Percentiles rank a stretch among this genome's conserved stretches.
phyloP scores from a whole-genome alignment of 2,113 vertebrate genomes.

The Abramis brama region DNA sequence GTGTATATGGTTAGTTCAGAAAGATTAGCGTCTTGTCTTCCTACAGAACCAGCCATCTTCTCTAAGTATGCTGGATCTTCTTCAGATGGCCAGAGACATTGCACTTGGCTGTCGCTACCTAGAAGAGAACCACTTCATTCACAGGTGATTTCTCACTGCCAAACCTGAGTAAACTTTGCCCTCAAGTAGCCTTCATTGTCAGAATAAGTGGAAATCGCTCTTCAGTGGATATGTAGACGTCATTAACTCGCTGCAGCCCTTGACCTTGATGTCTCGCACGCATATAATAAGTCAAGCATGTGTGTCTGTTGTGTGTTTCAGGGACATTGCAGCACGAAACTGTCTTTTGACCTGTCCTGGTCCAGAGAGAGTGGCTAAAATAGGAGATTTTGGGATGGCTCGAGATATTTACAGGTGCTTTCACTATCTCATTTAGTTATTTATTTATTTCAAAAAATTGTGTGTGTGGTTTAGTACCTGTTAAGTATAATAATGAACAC shows the following conservation, averaged over 20 bases:
- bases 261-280: not conserved
- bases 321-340: constrained; percentile 91
- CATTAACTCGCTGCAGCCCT: not conserved
- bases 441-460: not conserved
- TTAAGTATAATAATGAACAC: not conserved
- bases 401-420: constrained; percentile 88
- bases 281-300: not conserved
- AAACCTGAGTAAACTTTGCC: not conserved
- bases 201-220: not conserved
- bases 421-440: not conserved
- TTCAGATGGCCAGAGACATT: constrained; percentile 88
- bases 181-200: not conserved
- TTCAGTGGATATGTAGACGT: not conserved
- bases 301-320: constrained; percentile 59
- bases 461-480: not conserved
- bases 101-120: constrained; percentile 89
- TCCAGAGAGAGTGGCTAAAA: constrained; percentile 85
- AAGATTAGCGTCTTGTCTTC: constrained; percentile 18
- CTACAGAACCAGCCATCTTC: constrained; percentile 82
- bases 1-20: not conserved
- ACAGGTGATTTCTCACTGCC: constrained; percentile 75
- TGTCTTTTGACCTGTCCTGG: constrained; percentile 87
- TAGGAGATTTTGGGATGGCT: constrained; percentile 93
- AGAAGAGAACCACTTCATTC: constrained; percentile 94
- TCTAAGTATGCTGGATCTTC: constrained; percentile 84